A percentile compares a stretch with the other conserved stretches of the same genome.
Conservation (phyloP, 2,888 invertebrate genomes). For the Philaethria dido region DNA sequence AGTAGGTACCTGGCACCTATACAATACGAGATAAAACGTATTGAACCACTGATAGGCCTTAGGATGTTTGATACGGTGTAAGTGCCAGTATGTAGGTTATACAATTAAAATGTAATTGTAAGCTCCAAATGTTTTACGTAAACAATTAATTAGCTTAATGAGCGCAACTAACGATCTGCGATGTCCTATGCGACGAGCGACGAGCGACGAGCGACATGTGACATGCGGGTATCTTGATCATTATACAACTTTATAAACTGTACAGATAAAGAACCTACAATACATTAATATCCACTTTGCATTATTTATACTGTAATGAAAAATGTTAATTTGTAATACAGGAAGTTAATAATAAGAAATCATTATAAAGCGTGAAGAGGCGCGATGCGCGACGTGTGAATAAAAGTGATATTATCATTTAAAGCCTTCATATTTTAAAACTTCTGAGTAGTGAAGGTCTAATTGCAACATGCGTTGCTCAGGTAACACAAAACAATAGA, state of each 20-base stretch:
- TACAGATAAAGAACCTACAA: background rate
- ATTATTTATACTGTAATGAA: background rate
- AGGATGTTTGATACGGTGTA: background rate
- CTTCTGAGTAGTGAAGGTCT: background rate
- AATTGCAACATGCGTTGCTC: background rate
- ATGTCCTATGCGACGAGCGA: background rate
- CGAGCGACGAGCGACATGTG: background rate
- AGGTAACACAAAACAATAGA: constrained; percentile 1
- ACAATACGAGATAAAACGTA: background rate
- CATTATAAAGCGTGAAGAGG: too few species aligned
- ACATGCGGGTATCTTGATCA: background rate
- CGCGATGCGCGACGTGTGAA: background rate
- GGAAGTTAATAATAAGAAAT: too few species aligned
- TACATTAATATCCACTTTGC: background rate
- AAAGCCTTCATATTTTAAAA: background rate
- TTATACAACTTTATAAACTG: background rate
- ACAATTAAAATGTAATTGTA: constrained; percentile 2
- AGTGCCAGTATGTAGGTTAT: constrained; percentile 18
- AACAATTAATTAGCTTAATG: constrained; percentile 43
- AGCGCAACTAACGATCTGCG: constrained; percentile 29
- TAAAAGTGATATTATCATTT: background rate
- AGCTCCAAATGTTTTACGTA: constrained; percentile 29
- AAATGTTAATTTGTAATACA: background rate
- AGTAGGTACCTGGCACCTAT: background rate
- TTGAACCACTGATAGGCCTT: too few species aligned